Conservation (phyloP, 2,113 vertebrate genomes). For the Gyps fulvus region DNA sequence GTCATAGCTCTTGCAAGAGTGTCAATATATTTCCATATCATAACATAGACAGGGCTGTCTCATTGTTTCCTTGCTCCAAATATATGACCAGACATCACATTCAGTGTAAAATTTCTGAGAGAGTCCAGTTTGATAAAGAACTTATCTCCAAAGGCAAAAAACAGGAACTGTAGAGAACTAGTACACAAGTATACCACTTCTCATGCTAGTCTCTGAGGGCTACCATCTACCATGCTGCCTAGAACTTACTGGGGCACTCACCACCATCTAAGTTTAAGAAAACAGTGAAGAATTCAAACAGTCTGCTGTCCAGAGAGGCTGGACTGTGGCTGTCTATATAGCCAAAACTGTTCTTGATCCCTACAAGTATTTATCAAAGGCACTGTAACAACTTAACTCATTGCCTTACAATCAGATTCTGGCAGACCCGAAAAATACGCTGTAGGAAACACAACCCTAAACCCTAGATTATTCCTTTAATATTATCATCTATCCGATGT, state of each 20-base stretch:
- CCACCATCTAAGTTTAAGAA: background rate
- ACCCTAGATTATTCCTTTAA: background rate
- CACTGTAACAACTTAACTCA: background rate
- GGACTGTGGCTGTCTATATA: background rate
- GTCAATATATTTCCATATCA: background rate
- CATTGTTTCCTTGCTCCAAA: background rate
- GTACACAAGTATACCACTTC: background rate
- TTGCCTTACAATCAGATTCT: background rate
- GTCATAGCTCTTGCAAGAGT: background rate
- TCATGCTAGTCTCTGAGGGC: background rate
- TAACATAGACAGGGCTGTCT: background rate
- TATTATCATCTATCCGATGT: background rate
- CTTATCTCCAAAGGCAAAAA: background rate
- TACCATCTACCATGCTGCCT: background rate
- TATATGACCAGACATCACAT: background rate
- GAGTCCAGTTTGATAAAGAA: background rate
- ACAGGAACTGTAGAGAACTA: background rate
- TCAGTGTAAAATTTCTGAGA: background rate
- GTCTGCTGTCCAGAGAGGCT: background rate
- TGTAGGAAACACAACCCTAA: background rate
- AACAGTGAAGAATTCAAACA: background rate
- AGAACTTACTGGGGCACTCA: background rate
- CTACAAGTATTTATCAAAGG: background rate
- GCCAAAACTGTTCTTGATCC: background rate
- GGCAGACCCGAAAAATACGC: background rate